phyloP scores from a whole-genome alignment of 1,140 invertebrate genomes.

The Papilio dardanus region DNA sequence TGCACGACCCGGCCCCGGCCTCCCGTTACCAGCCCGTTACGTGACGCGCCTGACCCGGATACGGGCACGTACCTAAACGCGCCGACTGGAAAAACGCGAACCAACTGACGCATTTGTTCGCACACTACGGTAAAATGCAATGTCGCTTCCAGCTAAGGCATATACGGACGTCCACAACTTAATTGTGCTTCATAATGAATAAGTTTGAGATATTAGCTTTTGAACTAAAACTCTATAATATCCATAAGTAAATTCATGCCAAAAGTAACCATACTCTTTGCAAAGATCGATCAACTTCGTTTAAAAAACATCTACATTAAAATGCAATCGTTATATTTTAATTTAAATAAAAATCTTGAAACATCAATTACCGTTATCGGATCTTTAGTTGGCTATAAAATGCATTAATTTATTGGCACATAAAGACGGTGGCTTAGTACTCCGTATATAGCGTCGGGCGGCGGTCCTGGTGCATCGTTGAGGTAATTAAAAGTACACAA shows the following conservation, averaged over 20 bases:
- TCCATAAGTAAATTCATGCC: background rate
- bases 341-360: background rate
- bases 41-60: constrained; percentile 78
- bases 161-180: background rate
- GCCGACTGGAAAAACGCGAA: constrained; percentile 64
- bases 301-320: background rate
- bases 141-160: constrained; percentile 1
- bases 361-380: constrained; percentile 10
- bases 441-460: constrained; percentile 37
- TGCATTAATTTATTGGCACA: background rate
- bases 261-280: background rate
- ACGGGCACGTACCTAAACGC: constrained; percentile 50
- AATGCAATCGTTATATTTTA: background rate
- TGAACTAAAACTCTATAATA: too few species aligned
- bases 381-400: constrained; percentile 24
- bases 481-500: constrained; percentile 76
- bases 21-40: constrained; percentile 78
- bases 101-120: constrained; percentile 56
- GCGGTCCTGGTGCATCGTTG: constrained; percentile 38
- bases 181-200: background rate
- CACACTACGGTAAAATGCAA: constrained; percentile 12
- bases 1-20: constrained; percentile 70
- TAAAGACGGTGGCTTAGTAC: constrained; percentile 30
- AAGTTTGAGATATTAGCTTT: background rate
- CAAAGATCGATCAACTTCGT: background rate